These are phyloP conservation scores for Drosophila littoralis DNA, from an alignment of 1,140 invertebrate genomes.

Conservation along the genomic window DNA sequence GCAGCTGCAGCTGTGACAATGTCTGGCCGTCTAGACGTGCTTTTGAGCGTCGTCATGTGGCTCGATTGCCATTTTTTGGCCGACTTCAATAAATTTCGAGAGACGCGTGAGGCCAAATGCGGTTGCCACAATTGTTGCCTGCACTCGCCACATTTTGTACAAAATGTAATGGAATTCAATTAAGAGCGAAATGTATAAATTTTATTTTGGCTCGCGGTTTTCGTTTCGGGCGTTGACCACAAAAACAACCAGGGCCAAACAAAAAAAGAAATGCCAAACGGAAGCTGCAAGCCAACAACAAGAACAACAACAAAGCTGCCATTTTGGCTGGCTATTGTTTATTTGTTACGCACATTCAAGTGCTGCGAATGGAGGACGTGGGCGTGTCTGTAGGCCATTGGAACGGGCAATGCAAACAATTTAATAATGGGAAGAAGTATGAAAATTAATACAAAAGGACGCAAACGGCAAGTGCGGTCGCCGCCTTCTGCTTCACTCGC, in stretches of 20 bases:
- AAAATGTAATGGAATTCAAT: conserved; percentile 69
- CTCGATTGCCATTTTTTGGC: conserved; percentile 48
- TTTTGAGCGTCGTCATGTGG: conserved; percentile 24
- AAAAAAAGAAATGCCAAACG: conserved; percentile 61
- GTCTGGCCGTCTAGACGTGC: conserved; percentile 68
- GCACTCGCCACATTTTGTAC: conserved; percentile 23
- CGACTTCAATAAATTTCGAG: conserved; percentile 62
- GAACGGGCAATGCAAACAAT: conserved; percentile 40
- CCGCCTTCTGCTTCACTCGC: conserved; percentile 30
- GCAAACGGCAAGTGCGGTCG: conserved; percentile 35
- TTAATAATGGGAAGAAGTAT: conserved; percentile 72
- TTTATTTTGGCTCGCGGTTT: conserved; percentile 42
- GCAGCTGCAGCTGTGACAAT: conserved; percentile 57
- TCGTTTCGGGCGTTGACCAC: conserved; percentile 23
- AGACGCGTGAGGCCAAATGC: conserved; percentile 50
- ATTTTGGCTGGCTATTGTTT: conserved; percentile 69
- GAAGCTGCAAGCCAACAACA: conserved; percentile 53
- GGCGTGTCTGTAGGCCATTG: conserved; percentile 14
- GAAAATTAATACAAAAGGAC: conserved; percentile 76
- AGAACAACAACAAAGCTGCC: conserved; percentile 36
- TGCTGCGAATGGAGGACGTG: conserved; percentile 25
- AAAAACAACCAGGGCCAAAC: conserved; percentile 8
- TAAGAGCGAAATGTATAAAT: conserved; percentile 58
- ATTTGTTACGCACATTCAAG: conserved; percentile 68
- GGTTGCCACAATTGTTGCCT: conserved; percentile 38